These are phyloP conservation scores for Pelvicachromis taeniatus DNA, from an alignment of 2,113 vertebrate genomes.

Conservation along the genomic window DNA sequence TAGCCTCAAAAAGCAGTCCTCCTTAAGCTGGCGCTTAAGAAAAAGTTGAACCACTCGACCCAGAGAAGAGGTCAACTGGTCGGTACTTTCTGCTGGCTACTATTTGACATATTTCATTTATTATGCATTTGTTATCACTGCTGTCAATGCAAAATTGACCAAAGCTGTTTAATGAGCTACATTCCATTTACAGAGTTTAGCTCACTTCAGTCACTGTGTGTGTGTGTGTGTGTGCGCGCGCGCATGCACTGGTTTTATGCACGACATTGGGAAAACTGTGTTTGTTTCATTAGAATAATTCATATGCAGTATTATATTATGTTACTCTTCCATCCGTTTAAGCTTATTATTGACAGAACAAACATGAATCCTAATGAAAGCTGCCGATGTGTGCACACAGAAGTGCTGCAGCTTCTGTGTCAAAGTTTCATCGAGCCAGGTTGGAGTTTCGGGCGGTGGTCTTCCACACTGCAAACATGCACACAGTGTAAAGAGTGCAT, in stretches of 20 bases:
- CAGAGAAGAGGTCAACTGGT: neutral
- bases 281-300: neutral
- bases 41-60: neutral
- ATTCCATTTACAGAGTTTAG: neutral
- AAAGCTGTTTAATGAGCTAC: neutral
- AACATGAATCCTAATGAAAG: neutral
- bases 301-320: neutral
- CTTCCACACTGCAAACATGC: constrained; percentile 9
- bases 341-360: neutral
- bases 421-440: neutral
- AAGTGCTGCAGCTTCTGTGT: neutral
- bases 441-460: neutral
- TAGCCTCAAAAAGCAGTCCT: too few species aligned
- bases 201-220: neutral
- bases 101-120: neutral
- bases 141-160: fast-evolving
- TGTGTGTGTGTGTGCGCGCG: too few species aligned
- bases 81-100: neutral
- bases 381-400: fast-evolving
- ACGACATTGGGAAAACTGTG: neutral
- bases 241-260: fast-evolving
- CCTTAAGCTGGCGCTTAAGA: neutral
- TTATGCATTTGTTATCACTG: neutral
- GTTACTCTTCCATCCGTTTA: neutral
- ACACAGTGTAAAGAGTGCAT: neutral